A percentile compares a stretch with the other conserved stretches of the same genome.
phyloP scores from a whole-genome alignment of 2,113 vertebrate species.

The Choloepus hoffmanni region DNA sequence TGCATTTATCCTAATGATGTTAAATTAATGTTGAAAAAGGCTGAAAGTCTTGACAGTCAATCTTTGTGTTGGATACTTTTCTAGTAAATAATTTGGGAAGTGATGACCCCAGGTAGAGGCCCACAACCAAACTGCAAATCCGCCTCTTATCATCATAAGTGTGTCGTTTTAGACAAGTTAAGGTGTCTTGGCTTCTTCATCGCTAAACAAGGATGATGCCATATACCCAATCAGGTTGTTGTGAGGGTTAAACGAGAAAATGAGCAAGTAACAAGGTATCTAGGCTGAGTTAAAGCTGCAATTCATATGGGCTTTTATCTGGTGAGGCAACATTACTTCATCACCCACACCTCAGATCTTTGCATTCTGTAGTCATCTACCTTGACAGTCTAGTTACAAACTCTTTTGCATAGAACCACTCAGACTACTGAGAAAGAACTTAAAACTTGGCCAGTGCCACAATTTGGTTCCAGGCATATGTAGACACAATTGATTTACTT shows the following conservation, averaged over 20 bases:
- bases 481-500: neutral
- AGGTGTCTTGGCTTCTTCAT: neutral
- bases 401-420: neutral
- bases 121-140: neutral
- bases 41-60: neutral
- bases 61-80: neutral
- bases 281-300: neutral
- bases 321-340: neutral
- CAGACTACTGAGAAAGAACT: neutral
- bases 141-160: neutral
- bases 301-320: neutral
- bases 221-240: neutral
- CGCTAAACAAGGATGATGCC: neutral
- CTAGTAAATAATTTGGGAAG: neutral
- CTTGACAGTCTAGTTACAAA: neutral
- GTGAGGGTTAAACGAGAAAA: neutral
- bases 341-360: neutral
- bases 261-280: neutral
- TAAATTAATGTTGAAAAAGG: neutral
- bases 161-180: neutral
- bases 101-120: neutral
- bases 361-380: neutral
- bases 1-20: neutral
- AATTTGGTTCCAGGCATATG: neutral
- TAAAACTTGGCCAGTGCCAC: neutral